A percentile compares a stretch with the other conserved stretches of the same genome.
Evolutionary conservation across 30 jellyfish, hydroid and myxozoan genomes (phyloP).

Genomic region (Nemopilema nomurai): DNA sequence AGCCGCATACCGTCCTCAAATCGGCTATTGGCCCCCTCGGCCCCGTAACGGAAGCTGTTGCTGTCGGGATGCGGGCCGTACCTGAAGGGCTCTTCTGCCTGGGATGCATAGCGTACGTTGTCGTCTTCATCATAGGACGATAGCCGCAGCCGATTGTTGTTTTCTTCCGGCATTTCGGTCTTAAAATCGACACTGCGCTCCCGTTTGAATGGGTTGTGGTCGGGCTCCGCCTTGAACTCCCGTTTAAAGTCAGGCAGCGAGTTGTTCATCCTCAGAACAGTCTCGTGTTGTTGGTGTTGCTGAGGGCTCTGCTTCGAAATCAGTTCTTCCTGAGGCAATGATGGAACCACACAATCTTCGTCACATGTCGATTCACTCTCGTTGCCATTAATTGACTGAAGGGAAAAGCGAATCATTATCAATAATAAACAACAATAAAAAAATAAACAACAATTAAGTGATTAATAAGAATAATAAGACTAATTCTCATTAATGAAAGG

Average conservation of each 20-base stretch:
- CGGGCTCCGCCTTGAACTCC: conserved; percentile 44
- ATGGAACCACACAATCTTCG: conserved; percentile 70
- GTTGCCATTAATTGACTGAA: conserved; percentile 60
- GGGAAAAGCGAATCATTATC: not conserved
- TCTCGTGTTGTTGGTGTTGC: conserved; percentile 69
- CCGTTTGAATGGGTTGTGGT: conserved; percentile 22
- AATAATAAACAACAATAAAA: too few species aligned
- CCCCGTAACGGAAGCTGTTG: conserved; percentile 54
- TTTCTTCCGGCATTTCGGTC: conserved; percentile 68
- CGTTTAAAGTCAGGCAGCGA: conserved; percentile 48
- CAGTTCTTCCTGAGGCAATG: conserved; percentile 59
- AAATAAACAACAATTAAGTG: too few species aligned
- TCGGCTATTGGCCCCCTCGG: conserved; percentile 38
- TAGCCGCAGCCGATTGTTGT: conserved; percentile 47
- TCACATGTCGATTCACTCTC: conserved; percentile 71
- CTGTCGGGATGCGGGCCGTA: conserved; percentile 61
- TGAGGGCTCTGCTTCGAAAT: conserved; percentile 65
- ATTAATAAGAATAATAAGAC: too few species aligned
- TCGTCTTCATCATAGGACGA: conserved; percentile 48
- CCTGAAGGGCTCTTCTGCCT: conserved; percentile 57
- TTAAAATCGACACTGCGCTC: conserved; percentile 67
- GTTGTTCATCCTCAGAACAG: conserved; percentile 60
- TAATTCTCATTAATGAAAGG: too few species aligned
- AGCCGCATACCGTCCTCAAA: conserved; percentile 58
- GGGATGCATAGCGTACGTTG: conserved; percentile 57